Percentiles rank a stretch among this genome's conserved stretches.
Conservation (phyloP, 2,797 vertebrate genomes). For the Coendou prehensilis region DNA sequence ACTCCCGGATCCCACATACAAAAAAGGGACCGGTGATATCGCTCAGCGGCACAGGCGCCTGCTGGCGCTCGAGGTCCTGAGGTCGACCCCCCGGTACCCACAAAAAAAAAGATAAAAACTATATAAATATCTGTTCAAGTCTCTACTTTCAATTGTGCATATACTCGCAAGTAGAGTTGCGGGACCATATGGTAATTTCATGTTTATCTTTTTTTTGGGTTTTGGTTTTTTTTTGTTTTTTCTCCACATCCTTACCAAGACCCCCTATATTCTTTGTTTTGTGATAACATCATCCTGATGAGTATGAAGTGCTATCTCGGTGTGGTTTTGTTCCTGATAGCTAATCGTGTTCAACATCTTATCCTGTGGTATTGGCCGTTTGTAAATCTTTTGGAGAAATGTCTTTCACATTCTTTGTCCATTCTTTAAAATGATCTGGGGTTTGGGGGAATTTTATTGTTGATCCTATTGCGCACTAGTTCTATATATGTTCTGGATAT, state of each 20-base stretch:
- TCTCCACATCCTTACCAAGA: background rate
- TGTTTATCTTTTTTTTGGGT: background rate
- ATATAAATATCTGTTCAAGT: background rate
- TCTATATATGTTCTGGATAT: background rate
- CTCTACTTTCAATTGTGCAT: background rate
- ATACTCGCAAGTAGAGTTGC: background rate
- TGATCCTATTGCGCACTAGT: background rate
- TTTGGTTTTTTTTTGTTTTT: background rate
- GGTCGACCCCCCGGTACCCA: no score
- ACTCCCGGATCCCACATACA: no score
- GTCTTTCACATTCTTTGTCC: background rate
- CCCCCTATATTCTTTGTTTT: background rate
- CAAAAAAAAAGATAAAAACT: background rate
- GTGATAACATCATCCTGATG: background rate
- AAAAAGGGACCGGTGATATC: no score
- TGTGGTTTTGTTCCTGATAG: background rate
- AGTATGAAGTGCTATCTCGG: background rate
- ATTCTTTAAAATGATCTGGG: background rate
- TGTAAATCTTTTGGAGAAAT: background rate
- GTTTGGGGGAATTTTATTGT: background rate
- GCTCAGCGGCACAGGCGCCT: no score
- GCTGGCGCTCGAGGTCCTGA: no score
- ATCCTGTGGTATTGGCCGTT: background rate
- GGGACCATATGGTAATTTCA: background rate
- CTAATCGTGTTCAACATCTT: background rate